Evolutionary conservation across 2,797 vertebrate genomes (phyloP).

Genomic region (Margarornis squamiger): DNA sequence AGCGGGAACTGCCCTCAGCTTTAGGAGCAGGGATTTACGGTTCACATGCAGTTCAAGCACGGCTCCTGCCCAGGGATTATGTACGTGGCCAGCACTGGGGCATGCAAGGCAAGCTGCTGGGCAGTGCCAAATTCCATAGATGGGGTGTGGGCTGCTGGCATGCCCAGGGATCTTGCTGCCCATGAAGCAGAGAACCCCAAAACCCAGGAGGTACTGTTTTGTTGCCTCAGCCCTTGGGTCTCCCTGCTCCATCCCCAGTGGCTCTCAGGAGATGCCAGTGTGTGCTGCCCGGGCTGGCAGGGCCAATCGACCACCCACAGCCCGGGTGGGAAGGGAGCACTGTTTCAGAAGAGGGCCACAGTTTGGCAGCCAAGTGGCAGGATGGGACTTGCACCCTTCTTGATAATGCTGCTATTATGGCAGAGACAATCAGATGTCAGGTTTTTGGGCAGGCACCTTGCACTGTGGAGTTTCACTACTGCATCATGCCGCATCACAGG

Average conservation of each 20-base stretch:
- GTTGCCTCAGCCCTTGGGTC: neutral
- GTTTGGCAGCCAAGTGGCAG: accelerated
- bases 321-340: neutral
- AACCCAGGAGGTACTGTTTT: accelerated
- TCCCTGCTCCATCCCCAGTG: accelerated
- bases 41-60: conserved; percentile 55
- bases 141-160: neutral
- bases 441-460: neutral
- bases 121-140: neutral
- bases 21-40: conserved; percentile 34
- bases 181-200: accelerated
- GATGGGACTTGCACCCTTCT: neutral
- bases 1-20: conserved; percentile 32
- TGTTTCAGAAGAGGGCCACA: accelerated
- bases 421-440: neutral
- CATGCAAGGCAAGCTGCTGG: neutral
- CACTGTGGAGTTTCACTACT: accelerated
- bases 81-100: neutral
- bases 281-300: accelerated
- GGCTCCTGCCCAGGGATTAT: conserved; percentile 19
- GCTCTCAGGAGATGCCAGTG: neutral
- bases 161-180: neutral
- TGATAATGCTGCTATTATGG: accelerated
- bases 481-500: accelerated
- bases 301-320: accelerated